These are phyloP conservation scores for Blastobasis adustella DNA, from an alignment of 2,888 invertebrate genomes.

Conservation along the genomic window DNA sequence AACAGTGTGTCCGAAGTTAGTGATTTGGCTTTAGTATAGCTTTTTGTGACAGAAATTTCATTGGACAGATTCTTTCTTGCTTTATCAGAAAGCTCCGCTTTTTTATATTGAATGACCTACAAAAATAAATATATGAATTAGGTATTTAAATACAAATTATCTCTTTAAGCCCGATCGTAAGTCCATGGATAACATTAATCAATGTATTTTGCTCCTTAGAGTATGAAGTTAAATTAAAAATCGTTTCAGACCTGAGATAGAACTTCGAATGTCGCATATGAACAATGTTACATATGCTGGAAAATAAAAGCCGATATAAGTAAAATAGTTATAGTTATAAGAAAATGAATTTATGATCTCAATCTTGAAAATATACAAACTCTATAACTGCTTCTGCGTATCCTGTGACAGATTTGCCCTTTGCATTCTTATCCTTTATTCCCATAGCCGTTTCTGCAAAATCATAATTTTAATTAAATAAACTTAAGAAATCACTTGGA, in stretches of 20 bases:
- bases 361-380: slow-evolving; percentile 28
- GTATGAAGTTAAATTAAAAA: slow-evolving; percentile 82
- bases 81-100: slow-evolving; percentile 70
- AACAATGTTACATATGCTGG: slow-evolving; percentile 85
- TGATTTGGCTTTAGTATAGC: slow-evolving; percentile 43
- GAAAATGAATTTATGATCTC: not conserved
- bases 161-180: too few species aligned
- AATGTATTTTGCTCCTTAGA: slow-evolving; percentile 80
- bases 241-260: slow-evolving; percentile 80
- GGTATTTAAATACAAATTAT: not conserved
- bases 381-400: slow-evolving; percentile 91
- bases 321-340: not conserved
- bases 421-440: slow-evolving; percentile 79
- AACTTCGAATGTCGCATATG: slow-evolving; percentile 85
- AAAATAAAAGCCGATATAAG: slow-evolving; percentile 14
- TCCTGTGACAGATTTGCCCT: slow-evolving; percentile 82
- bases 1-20: slow-evolving; percentile 67
- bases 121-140: not conserved
- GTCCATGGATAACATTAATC: slow-evolving; percentile 81
- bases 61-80: slow-evolving; percentile 60
- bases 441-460: slow-evolving; percentile 88
- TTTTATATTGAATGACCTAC: slow-evolving; percentile 77
- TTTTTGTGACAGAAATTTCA: slow-evolving; percentile 45
- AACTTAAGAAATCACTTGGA: too few species aligned
- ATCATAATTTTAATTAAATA: too few species aligned